These are phyloP conservation scores for Mustela erminea DNA, from an alignment of 2,797 vertebrate genomes.

Conservation along the genomic window DNA sequence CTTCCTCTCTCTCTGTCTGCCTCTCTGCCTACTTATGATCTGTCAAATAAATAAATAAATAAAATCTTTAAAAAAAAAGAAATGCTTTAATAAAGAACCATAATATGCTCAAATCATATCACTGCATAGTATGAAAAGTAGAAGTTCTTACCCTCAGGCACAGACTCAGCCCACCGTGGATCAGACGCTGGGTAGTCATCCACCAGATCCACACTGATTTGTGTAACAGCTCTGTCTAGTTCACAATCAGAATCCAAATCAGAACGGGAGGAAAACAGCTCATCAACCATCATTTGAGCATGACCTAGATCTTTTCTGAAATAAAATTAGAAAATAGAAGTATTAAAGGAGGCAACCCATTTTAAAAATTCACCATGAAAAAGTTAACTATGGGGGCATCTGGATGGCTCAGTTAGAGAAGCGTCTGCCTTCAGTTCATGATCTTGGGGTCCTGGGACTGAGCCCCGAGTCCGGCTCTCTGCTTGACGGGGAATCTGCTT, in stretches of 20 bases:
- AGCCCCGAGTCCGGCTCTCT: accelerated
- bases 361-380: not conserved
- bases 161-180: constrained; percentile 98
- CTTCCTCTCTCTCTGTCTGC: too few relatives aligned
- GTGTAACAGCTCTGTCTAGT: constrained; percentile 92
- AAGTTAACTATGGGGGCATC: not conserved
- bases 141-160: constrained; percentile 93
- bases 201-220: constrained; percentile 94
- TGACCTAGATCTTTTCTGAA: constrained; percentile 93
- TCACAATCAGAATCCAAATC: constrained; percentile 90
- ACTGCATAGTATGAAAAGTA: not conserved
- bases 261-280: constrained; percentile 91
- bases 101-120: not conserved
- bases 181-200: constrained; percentile 98
- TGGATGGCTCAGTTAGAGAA: not conserved
- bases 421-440: not conserved
- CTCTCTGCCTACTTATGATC: too few relatives aligned
- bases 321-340: not conserved
- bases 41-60: too few relatives aligned
- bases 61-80: not conserved
- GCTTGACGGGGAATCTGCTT: not conserved
- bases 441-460: not conserved
- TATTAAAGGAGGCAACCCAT: not conserved
- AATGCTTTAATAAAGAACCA: not conserved
- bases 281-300: constrained; percentile 92